Percentiles rank a stretch among this genome's conserved stretches.
phyloP scores from a whole-genome alignment of 2,888 invertebrate genomes.

The Microdon myrmicae region DNA sequence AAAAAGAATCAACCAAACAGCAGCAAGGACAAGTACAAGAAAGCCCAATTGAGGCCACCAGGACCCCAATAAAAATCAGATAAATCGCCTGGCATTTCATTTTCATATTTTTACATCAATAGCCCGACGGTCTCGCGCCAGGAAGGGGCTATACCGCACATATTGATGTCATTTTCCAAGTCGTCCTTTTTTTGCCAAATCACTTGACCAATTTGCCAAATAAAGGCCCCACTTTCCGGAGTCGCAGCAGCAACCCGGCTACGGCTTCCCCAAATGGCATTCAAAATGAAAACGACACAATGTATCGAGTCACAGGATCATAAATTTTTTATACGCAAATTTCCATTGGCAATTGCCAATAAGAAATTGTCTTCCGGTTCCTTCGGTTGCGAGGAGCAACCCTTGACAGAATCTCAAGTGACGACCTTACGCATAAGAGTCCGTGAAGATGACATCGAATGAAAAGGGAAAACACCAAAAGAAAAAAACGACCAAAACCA shows the following conservation, averaged over 20 bases:
- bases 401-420: conserved; percentile 29
- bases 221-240: conserved; percentile 46
- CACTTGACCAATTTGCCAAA: conserved; percentile 66
- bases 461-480: too few relatives aligned
- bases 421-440: conserved; percentile 29
- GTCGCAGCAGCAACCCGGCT: conserved; percentile 21
- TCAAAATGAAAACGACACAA: conserved; percentile 27
- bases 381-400: conserved; percentile 15
- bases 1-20: too few relatives aligned
- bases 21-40: too few relatives aligned
- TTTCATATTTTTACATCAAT: conserved; percentile 38
- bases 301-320: conserved; percentile 45
- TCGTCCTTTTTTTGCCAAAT: conserved; percentile 59
- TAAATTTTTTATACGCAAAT: conserved; percentile 50
- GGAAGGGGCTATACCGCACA: not conserved
- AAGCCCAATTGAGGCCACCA: conserved; percentile 18
- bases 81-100: conserved; percentile 35
- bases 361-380: conserved; percentile 43
- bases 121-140: not conserved
- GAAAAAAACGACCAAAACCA: too few relatives aligned
- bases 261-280: conserved; percentile 5
- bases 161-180: conserved; percentile 24
- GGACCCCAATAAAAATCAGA: conserved; percentile 37
- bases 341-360: conserved; percentile 50
- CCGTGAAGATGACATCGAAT: conserved; percentile 40